Base-by-base conservation (phyloP, 1,140 invertebrate species). In the Melanaphis sacchari region DNA sequence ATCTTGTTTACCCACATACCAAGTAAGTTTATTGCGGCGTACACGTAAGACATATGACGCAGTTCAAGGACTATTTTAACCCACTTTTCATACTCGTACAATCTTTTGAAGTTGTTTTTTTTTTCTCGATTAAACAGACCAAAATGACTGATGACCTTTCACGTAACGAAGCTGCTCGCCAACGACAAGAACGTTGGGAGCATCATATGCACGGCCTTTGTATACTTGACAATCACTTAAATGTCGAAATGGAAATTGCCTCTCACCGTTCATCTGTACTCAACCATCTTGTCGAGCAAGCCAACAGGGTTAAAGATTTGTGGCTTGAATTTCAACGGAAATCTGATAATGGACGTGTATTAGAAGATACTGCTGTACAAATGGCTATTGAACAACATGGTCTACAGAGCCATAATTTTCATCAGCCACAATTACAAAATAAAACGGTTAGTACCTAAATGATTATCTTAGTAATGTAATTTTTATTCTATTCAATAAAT, bases 341-440 rank as follows among this genome's bases (percentile, higher is more conserved):
- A 31, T 93, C 91, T 41, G 91, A 93, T 31, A 93, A 93, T 24
- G 91, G 81, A 31, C 84, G 76, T n/a, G 91, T 93, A 38, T 40
- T 93, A 18, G 91, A 93, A 93, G 91, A 93, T 38, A 93, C 91
- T 21, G 91, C 91, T 52, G 91, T 93, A n/a, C 91, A 93, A 54
- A 93, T 93, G 91, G 91, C 91, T 7, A 93, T 93, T 31, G 91
- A 93, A 93, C 91, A 85, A 41, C 91, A 93, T 38, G 91, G 91
- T 38, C 36, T 93, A 18, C 91, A 93, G 26, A 93, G 91, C n/a
- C 91, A 93, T 85, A 46, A 93, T 41, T 93, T 93, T 26, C 91
- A 93, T 93, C 91, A 93, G 40, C 91, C 91, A 6, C 91, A 85
- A 41, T 40, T n/a, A 2, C 81, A 54, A 52, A 52, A 84, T 49